Evolutionary conservation across 1,140 invertebrate genomes (phyloP), one percentile per base, ranked within the genome.

Genomic region (Neuroterus valhalla): DNA sequence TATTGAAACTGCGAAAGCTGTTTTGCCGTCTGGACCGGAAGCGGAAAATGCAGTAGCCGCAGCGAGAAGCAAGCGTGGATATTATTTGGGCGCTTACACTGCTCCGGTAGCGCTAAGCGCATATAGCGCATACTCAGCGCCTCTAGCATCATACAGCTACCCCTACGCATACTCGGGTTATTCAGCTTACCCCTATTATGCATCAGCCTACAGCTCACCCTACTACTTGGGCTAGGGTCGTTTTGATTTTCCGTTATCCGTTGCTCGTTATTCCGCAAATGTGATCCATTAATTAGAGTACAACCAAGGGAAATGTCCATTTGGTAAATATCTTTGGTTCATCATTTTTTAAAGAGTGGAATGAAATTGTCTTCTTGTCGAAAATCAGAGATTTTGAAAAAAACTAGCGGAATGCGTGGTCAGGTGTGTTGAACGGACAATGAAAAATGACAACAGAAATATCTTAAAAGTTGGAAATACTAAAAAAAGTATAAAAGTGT

Each of bases 101-200:
- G 82, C 85, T 17, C 86, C 86, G n/a, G 62, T 86, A 10, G 81
- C 83, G 17, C 83, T 83, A 72, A 82, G 73, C 72, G 79, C 81
- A 26, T 84, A 84, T 75, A 81, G 74, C 10, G 80, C 84, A 0
- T 82, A 82, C 3, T 45, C 83, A 2, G 81, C 86, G 2, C 86
- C 86, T 70, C 78, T 76, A 48, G 74, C 81, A 8, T 78, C 81
- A 26, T 83, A 76, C 75, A 82, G 68, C 70, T 87, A 86, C 71
- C 84, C 84, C 12, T 85, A 84, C 69, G 79, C 82, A 26, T 85
- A 85, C 72, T 76, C 84, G 2, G 76, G 83, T 21, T 85, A 85
- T 69, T 76, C 84, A 4, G 74, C 84, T 52, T 87, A 87, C 74
- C 85, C 85, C 31, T 86, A 86, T 71, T 86, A 86, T 78, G 81